Percentiles rank a stretch among this genome's conserved stretches.
Evolutionary conservation across 2,797 vertebrate genomes (phyloP).

Genomic region (Tragelaphus oryx): DNA sequence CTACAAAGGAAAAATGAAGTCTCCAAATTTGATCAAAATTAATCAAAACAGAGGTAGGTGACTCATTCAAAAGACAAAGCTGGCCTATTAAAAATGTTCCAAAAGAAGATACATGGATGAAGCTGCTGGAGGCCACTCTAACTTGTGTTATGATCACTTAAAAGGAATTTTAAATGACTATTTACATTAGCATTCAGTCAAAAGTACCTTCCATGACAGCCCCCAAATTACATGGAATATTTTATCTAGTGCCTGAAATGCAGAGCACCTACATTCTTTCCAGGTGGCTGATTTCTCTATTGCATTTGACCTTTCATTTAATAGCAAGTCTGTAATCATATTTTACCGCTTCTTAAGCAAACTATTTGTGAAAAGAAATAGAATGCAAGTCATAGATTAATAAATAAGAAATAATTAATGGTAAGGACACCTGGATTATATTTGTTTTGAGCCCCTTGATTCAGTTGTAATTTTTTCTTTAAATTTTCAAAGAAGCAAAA

Average conservation of each 20-base stretch:
- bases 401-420: constrained; percentile 30
- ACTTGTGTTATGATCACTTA: constrained; percentile 53
- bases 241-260: not conserved
- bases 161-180: constrained; percentile 66
- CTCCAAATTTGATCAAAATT: constrained; percentile 66
- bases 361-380: constrained; percentile 50
- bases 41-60: constrained; percentile 64
- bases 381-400: not conserved
- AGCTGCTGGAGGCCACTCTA: constrained; percentile 64
- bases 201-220: constrained; percentile 42
- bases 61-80: constrained; percentile 62
- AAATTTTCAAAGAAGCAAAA: constrained; percentile 22
- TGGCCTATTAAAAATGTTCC: constrained; percentile 60
- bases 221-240: constrained; percentile 37
- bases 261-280: constrained; percentile 7
- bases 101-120: constrained; percentile 16
- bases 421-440: not conserved
- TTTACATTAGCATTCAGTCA: constrained; percentile 63
- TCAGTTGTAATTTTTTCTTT: not conserved
- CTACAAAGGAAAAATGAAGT: constrained; percentile 60
- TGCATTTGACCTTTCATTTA: constrained; percentile 56
- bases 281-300: not conserved
- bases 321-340: constrained; percentile 32
- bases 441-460: not conserved
- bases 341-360: constrained; percentile 33